Base-by-base conservation (phyloP, 1,140 invertebrate species). In the Anoplophora glabripennis region DNA sequence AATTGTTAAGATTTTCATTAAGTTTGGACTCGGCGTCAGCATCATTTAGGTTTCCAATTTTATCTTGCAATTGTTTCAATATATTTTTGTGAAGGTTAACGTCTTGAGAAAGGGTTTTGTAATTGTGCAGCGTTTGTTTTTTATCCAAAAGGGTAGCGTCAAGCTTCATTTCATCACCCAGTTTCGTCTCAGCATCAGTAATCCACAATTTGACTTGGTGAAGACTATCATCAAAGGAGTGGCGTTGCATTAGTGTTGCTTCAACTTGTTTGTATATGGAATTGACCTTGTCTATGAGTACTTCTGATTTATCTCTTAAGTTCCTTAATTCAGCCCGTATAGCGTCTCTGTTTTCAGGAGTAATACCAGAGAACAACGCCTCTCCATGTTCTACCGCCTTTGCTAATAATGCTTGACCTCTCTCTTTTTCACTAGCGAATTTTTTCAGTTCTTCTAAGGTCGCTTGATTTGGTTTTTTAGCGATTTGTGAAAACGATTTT, bases 191-290 rank as follows among this genome's bases (percentile, higher is more conserved):
- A 0, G 83, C 81, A 59, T 93, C 89, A 35, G 81, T 79, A 7
- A 95, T 80, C 88, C 92, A 95, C 68, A 87, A 84, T 62, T 86
- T 85, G 4, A 90, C 84, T 78, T 94, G 90, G 48, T 84, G 84
- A 63, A 89, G 89, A 61, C 89, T 94, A 68, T 95, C 93, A 70
- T 96, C 92, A 71, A 95, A 93, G 0, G 91, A 93, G 5, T 90
- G 91, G 71, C 91, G 83, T 65, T 94, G 89, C 70, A 94, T 88
- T 37, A 94, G 84, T 18, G 90, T 86, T 15, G 84, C 89, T 78
- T 95, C 92, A 36, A 94, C 86, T 65, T 86, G 86, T 73, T 95
- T 94, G 57, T 93, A 86, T 5, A 94, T 84, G 2, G 85, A 84
- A 75, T 91, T 94, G 0, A 92, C 84, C 70, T 87, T 86, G 72